These are phyloP conservation scores for Vulpes vulpes DNA, from an alignment of 2,113 vertebrate genomes.

Conservation along the genomic window DNA sequence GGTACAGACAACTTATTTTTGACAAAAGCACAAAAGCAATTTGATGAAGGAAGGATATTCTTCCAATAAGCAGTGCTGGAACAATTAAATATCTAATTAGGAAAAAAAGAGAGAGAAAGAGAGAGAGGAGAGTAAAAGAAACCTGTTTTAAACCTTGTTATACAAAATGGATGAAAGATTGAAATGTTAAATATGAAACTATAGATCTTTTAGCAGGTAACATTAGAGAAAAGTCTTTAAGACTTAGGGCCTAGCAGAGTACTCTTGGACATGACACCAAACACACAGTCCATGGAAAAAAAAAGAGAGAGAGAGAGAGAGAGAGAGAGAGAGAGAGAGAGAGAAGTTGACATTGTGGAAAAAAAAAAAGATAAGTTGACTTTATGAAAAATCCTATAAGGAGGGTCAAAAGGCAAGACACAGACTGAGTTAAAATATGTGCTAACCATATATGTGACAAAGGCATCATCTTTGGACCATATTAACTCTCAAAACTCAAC, in stretches of 20 bases:
- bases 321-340: background rate
- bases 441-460: too few species aligned
- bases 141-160: background rate
- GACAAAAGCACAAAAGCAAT: background rate
- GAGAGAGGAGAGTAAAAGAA: background rate
- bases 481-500: background rate
- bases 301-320: too few species aligned
- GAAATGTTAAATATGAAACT: background rate
- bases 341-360: background rate
- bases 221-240: background rate
- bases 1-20: background rate
- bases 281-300: too few species aligned
- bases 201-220: background rate
- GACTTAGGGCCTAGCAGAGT: background rate
- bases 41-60: background rate
- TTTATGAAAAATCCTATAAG: background rate
- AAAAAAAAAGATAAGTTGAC: background rate
- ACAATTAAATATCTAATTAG: background rate
- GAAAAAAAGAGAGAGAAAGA: background rate
- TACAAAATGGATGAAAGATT: background rate
- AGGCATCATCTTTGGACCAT: background rate
- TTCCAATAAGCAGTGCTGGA: background rate
- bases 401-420: background rate
- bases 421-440: background rate
- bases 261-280: background rate